These are phyloP conservation scores for Abramis brama DNA, from an alignment of 2,113 vertebrate species.

Conservation along the genomic window DNA sequence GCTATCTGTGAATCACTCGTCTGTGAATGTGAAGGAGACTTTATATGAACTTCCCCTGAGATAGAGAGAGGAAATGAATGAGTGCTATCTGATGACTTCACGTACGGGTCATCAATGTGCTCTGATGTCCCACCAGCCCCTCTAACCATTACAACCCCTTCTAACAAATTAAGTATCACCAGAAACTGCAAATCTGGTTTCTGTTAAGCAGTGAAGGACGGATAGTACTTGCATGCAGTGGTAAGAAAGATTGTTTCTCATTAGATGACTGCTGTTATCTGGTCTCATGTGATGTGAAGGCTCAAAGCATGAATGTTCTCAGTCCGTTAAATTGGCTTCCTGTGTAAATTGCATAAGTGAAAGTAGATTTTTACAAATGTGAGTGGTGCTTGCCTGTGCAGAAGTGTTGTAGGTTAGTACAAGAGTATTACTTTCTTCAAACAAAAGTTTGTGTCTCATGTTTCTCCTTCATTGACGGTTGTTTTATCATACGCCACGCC, in stretches of 20 bases:
- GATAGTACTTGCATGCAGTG: neutral
- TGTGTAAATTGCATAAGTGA: slow-evolving; percentile 6
- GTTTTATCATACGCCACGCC: neutral
- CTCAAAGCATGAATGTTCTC: neutral
- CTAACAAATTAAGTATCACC: too few species aligned
- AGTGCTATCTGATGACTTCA: slow-evolving; percentile 47
- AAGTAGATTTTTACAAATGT: slow-evolving; percentile 1
- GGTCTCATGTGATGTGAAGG: slow-evolving; percentile 21
- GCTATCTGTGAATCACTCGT: slow-evolving; percentile 32
- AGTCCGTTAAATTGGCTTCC: neutral
- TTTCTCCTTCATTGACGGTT: neutral
- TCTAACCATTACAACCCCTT: neutral
- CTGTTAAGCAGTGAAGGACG: neutral
- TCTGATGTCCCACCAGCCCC: slow-evolving; percentile 12
- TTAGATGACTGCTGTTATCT: neutral
- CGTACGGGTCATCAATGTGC: slow-evolving; percentile 35
- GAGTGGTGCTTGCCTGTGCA: neutral
- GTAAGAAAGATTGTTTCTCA: neutral
- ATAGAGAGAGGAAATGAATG: slow-evolving; percentile 42
- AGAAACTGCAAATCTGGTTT: slow-evolving; percentile 2
- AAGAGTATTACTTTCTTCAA: too few species aligned
- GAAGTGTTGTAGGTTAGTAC: neutral
- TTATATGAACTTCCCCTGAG: slow-evolving; percentile 35
- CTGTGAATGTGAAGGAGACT: slow-evolving; percentile 41
- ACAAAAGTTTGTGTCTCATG: neutral